phyloP scores from a whole-genome alignment of 2,113 vertebrate species.

The Chaetodon trifascialis region DNA sequence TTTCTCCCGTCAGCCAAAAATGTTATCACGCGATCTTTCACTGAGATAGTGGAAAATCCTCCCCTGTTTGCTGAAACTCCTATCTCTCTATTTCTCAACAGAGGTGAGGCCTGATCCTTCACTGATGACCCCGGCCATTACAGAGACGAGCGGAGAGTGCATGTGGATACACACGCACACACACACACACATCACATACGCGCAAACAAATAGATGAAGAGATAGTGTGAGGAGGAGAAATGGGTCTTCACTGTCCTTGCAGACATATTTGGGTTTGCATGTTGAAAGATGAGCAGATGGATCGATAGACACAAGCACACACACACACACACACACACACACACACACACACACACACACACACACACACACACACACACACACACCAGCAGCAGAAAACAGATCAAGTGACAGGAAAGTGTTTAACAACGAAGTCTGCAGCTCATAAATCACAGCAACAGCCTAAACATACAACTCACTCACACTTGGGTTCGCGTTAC shows the following conservation, averaged over 20 bases:
- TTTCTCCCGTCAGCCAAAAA: conserved; percentile 62
- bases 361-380: conserved; percentile 4
- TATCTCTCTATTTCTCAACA: conserved; percentile 70
- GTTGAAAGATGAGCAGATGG: conserved; percentile 57
- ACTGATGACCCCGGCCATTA: conserved; percentile 73
- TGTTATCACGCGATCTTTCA: conserved; percentile 69
- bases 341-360: conserved; percentile 3
- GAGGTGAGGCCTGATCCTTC: conserved; percentile 69
- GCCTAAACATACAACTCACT: conserved; percentile 36
- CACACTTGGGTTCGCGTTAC: conserved; percentile 50
- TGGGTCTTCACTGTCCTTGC: conserved; percentile 55
- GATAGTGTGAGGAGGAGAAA: conserved; percentile 60
- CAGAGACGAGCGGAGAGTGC: conserved; percentile 35
- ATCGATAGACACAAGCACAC: conserved; percentile 26
- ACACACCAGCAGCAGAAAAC: conserved; percentile 23
- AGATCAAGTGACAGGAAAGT: conserved; percentile 56
- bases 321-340: background rate
- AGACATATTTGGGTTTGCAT: conserved; percentile 54
- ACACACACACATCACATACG: conserved; percentile 24
- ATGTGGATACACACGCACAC: conserved; percentile 38
- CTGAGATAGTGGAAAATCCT: conserved; percentile 66
- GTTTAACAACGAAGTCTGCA: conserved; percentile 36
- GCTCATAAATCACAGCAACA: conserved; percentile 65
- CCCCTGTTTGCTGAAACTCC: conserved; percentile 57
- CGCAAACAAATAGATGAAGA: conserved; percentile 57